Percentiles rank a stretch among this genome's conserved stretches.
These are phyloP conservation scores for Geotrupes spiniger DNA, from an alignment of 2,888 invertebrate genomes.

Conservation along the genomic window DNA sequence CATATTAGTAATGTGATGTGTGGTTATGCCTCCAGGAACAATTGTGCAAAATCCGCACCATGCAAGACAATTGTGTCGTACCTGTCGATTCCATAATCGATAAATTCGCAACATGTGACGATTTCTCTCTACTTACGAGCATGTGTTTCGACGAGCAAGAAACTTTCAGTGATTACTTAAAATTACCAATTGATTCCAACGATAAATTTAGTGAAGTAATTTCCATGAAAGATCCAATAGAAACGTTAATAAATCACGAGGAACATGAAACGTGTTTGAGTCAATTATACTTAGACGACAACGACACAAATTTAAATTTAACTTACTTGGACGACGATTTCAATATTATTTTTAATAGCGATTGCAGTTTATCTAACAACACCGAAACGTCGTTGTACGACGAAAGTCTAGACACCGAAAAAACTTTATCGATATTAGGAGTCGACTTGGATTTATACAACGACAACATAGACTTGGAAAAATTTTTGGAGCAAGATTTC, in stretches of 20 bases:
- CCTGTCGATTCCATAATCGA: background rate
- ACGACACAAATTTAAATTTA: constrained; percentile 10
- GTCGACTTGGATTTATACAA: constrained; percentile 19
- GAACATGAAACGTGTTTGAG: constrained; percentile 12
- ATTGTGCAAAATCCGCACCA: constrained; percentile 15
- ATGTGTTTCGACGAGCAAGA: constrained; percentile 11
- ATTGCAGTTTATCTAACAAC: background rate
- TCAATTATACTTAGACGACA: constrained; percentile 10
- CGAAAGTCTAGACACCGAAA: background rate
- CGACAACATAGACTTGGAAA: constrained; percentile 17
- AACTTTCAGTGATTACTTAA: constrained; percentile 9
- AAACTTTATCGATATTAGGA: constrained; percentile 11
- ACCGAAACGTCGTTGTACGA: background rate
- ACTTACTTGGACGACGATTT: constrained; percentile 23
- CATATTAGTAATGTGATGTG: background rate
- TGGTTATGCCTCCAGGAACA: constrained; percentile 22
- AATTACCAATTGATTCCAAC: background rate
- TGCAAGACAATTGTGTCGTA: constrained; percentile 14
- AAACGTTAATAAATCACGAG: constrained; percentile 2
- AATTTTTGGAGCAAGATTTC: constrained; percentile 19
- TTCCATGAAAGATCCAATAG: no score
- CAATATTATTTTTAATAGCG: background rate
- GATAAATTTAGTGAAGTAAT: no score
- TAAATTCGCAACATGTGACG: constrained; percentile 7
- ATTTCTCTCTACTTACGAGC: constrained; percentile 7